Evolutionary conservation across 2,113 vertebrate genomes (phyloP).

Genomic region (Hyla sarda): DNA sequence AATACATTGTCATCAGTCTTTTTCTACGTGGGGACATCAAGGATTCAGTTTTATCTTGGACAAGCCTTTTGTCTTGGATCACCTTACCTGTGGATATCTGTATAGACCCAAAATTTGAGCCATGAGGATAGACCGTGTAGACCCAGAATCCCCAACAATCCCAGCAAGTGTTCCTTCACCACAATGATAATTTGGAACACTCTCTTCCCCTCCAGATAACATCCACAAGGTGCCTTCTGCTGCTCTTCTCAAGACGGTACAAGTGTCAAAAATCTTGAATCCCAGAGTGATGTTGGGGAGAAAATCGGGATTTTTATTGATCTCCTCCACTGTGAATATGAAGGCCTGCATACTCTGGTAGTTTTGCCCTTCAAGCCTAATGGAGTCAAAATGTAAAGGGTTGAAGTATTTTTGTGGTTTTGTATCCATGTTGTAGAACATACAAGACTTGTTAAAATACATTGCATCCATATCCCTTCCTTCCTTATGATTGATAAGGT

Average conservation of each 20-base stretch:
- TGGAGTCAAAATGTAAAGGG: background rate
- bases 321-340: constrained; percentile 48
- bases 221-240: constrained; percentile 21
- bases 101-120: constrained; percentile 43
- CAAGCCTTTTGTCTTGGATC: too few relatives aligned
- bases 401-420: background rate
- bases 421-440: background rate
- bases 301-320: constrained; percentile 23
- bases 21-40: too few relatives aligned
- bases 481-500: too few relatives aligned
- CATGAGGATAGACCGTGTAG: constrained; percentile 51
- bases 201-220: constrained; percentile 28
- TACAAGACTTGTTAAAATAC: background rate
- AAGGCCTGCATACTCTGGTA: constrained; percentile 40
- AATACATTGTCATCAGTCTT: too few relatives aligned
- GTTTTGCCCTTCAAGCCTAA: constrained; percentile 23
- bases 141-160: constrained; percentile 46
- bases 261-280: constrained; percentile 46
- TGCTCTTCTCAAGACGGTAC: constrained; percentile 3
- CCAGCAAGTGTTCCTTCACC: constrained; percentile 3
- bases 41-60: too few relatives aligned
- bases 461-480: too few relatives aligned
- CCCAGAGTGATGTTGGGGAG: constrained; percentile 48
- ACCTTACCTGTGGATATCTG: constrained; percentile 50
- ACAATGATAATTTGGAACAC: constrained; percentile 44